Conservation (phyloP, 2,797 vertebrate genomes). For the Sebastes oblongus region DNA sequence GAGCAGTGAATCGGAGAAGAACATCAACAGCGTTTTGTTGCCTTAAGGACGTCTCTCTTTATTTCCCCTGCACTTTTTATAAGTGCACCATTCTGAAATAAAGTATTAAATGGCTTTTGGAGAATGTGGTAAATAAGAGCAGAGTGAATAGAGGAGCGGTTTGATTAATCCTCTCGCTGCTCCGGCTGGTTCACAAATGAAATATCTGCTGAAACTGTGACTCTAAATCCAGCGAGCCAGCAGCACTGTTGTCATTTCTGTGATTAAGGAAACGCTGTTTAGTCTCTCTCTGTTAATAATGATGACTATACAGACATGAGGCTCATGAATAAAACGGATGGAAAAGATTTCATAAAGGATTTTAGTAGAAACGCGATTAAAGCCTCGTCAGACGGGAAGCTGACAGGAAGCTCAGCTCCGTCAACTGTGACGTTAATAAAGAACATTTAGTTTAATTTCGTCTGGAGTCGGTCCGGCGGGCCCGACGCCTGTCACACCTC, state of each 20-base stretch:
- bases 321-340: not conserved
- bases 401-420: not conserved
- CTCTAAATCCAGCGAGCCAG: not conserved
- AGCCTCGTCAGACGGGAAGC: not conserved
- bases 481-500: constrained; percentile 1
- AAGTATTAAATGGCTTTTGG: constrained; percentile 20
- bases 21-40: not conserved
- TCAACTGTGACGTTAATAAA: not conserved
- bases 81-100: constrained; percentile 3
- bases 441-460: not conserved
- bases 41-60: constrained; percentile 4
- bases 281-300: not conserved
- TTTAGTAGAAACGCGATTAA: not conserved
- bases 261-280: not conserved
- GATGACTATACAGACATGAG: not conserved
- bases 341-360: not conserved
- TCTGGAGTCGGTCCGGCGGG: not conserved
- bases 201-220: not conserved
- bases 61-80: constrained; percentile 2
- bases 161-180: not conserved
- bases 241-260: not conserved
- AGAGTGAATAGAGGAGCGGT: not conserved
- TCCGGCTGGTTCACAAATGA: not conserved
- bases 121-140: not conserved
- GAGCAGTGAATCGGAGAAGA: constrained; percentile 31